Base-by-base conservation (phyloP, 2,888 invertebrate species). In the Microchrysa polita region DNA sequence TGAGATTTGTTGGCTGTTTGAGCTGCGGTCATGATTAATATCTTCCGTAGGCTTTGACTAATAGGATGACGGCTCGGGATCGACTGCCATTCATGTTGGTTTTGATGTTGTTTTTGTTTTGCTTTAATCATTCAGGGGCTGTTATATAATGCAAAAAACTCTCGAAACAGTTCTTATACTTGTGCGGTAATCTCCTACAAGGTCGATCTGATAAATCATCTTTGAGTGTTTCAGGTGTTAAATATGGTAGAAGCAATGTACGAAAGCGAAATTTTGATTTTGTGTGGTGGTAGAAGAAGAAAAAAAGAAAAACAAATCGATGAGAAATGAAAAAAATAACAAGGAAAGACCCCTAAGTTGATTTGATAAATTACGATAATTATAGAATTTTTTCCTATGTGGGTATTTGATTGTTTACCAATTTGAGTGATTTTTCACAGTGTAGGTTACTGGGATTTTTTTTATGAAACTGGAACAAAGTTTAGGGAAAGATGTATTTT, bases 11-110 rank as follows among this genome's bases (percentile, higher is more conserved):
- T 67, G 34, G 67, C 53, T 67, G 52, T 27, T n/a, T n/a, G n/a
- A n/a, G n/a, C n/a, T n/a, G n/a, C n/a, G 53, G 34, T 10, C 34
- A 23, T 67, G 67, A 67, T 67, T 67, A 67, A 67, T 67, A 67
- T 67, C 67, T 67, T 67, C 23, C 23, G 67, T 27, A 27, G 40
- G 52, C 52, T 67, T 67, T 67, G 53, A 67, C 67, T 67, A 67
- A 67, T 67, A 67, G 67, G 67, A 67, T 67, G 67, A 67, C 53
- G 67, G 53, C 53, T 27, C 67, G 67, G 67, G 53, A 53, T 27
- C 67, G 67, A 20, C n/a, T 52, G 67, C 34, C 27, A 1, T 34
- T 9, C 52, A 52, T 16, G 2, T 20, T 16, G n/a, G 18, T 55
- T 20, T 55, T 55, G 9, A 4, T n/a, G 7, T 16, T 60, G 22